Evolutionary conservation across 1,140 invertebrate genomes (phyloP), one percentile per base, ranked within the genome.

Genomic region (Thaumetopoea pityocampa): DNA sequence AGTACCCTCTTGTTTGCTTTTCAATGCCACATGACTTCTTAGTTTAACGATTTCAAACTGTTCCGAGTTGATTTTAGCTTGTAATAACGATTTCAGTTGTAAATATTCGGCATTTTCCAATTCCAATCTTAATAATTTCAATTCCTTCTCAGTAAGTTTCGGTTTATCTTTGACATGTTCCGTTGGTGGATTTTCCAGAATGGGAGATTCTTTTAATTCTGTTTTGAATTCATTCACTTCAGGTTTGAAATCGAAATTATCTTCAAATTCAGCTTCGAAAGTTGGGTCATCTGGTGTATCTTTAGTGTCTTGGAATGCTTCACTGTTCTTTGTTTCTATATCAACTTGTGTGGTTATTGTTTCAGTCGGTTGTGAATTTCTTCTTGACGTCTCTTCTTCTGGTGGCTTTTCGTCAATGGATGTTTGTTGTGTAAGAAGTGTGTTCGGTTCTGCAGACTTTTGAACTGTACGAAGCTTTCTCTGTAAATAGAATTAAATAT

Each of bases 381-480:
- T 38, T 41, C 56, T 27, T 5, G 78, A 29, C 6, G 64, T 53
- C 33, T 71, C 67, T 7, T 82, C 67, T 17, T 78, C 64, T 11
- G 61, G 60, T 16, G 61, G 63, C 66, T 72, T 85, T 37, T 89
- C 88, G 28, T 89, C 82, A 7, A 67, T 49, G 0, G 78, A 87
- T 50, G 23, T 76, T 35, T 72, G 88, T 60, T 67, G 88, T 58
- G 46, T 87, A 68, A 45, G 87, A 19, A 64, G 85, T 79, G 67
- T 85, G 81, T 67, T 67, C 5, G 86, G 79, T 22, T 91, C 90
- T 32, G 87, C 88, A 4, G 89, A 87, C 66, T 91, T 92, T 70
- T 92, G 91, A 29, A 92, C 89, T 7, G 88, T 87, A 42, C 92
- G 87, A 27, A 92, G 86, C 71, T 92, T 93, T 43, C 92, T 86